Evolutionary conservation across 2,888 invertebrate genomes (phyloP), one percentile per base, ranked within the genome.

Genomic region (Philereme vetulata): DNA sequence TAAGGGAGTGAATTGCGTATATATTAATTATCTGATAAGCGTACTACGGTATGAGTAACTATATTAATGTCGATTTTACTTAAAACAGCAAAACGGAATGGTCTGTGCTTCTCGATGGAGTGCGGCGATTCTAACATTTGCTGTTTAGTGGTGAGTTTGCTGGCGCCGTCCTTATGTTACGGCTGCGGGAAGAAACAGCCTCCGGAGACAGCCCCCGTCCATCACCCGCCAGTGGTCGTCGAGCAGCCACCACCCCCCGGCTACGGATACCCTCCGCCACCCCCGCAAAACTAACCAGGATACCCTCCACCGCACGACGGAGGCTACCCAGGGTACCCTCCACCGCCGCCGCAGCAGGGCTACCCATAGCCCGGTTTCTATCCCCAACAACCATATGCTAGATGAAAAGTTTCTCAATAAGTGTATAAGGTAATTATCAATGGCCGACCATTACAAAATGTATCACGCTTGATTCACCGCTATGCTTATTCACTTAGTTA

Each of bases 111-210:
- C 33, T 92, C 91, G 35, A 71, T 90, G 46, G 91, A 91, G 64
- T 86, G 85, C 67, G 91, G 88, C 21, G 91, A 91, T 44, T 87
- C 87, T 71, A 88, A 88, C 55, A 62, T 82, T 54, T 89, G 90
- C 74, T 91, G 89, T 60, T 56, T 92, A 80, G 86, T 88, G 35
- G 66, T 91, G 71, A 80, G 90, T 45, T 90, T 91, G 0, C 75
- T 90, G 66, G 75, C 90, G 10, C 90, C 91, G 11, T 90, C 90
- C 68, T 74, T 88, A 56, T 92, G 91, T 57, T 89, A 91, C 75
- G 90, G 90, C 4, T 91, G 91, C 50, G 91, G 91, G 0, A 87
- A 85, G 61, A 88, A 85, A 49, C 87, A 70, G 0, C 89, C 82
- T 0, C 83, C 82, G 0, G 87, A 84, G 55, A 82, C 85, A 0